These are phyloP conservation scores for Caenorhabditis plicata DNA, from an alignment of 2,888 invertebrate genomes.

Conservation along the genomic window DNA sequence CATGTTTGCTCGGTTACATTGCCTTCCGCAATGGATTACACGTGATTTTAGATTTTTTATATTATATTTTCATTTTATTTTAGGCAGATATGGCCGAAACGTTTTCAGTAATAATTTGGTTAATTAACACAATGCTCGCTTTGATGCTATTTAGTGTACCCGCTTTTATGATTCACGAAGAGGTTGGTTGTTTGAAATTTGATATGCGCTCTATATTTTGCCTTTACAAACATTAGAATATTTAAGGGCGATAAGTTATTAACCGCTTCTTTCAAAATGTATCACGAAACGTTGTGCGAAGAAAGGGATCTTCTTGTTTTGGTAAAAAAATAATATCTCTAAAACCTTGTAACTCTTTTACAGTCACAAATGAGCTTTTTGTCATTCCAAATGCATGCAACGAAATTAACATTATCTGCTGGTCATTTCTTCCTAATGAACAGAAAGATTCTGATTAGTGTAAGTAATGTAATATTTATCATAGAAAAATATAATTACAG, in stretches of 20 bases:
- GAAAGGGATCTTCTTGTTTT: constrained; percentile 44
- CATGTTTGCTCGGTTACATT: constrained; percentile 30
- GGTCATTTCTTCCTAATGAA: constrained; percentile 49
- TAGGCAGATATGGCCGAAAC: constrained; percentile 39
- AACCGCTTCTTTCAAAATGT: constrained; percentile 47
- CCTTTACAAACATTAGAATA: neutral
- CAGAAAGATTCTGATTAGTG: constrained; percentile 44
- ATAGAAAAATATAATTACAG: constrained; percentile 13
- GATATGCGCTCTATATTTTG: neutral
- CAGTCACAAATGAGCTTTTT: constrained; percentile 51
- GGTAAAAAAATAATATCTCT: constrained; percentile 12
- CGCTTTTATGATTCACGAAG: constrained; percentile 48
- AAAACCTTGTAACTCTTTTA: neutral
- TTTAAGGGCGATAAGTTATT: constrained; percentile 46
- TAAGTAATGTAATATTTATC: too few relatives aligned
- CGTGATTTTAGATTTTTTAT: constrained; percentile 4
- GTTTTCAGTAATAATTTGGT: constrained; percentile 39
- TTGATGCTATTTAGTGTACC: constrained; percentile 44
- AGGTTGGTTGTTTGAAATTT: constrained; percentile 10
- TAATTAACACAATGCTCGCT: constrained; percentile 37
- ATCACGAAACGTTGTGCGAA: constrained; percentile 47
- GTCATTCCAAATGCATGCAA: constrained; percentile 49
- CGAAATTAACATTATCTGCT: constrained; percentile 41
- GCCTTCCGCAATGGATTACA: constrained; percentile 23
- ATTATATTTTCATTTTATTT: neutral